phyloP scores from a whole-genome alignment of 2,113 vertebrate genomes.

The Stigmatopora nigra region DNA sequence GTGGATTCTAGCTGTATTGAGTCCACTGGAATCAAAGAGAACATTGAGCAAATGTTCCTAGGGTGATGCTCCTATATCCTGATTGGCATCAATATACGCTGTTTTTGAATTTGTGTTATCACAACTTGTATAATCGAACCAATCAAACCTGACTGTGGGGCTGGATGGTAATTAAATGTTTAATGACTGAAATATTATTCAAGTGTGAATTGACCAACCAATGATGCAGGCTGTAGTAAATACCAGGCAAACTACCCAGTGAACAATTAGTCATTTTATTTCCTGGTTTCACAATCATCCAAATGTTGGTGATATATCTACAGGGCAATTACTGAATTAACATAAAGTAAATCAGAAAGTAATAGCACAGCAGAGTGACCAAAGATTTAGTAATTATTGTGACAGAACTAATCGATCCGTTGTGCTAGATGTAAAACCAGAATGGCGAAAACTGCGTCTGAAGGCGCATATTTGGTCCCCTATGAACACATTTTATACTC shows the following conservation, averaged over 20 bases:
- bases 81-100: not conserved
- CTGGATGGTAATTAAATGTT: not conserved
- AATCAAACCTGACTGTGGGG: not conserved
- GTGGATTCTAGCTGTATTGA: conserved; percentile 30
- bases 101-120: not conserved
- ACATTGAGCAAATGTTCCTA: conserved; percentile 15
- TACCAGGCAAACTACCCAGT: not conserved
- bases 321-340: too few species aligned
- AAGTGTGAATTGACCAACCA: not conserved
- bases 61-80: not conserved
- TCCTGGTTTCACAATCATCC: too few species aligned
- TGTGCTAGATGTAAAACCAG: too few species aligned
- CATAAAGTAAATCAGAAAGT: too few species aligned
- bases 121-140: not conserved
- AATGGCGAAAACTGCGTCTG: too few species aligned
- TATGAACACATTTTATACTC: too few species aligned
- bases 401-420: too few species aligned
- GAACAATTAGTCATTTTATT: not conserved
- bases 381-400: too few species aligned
- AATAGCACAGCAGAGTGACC: too few species aligned
- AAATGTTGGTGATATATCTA: too few species aligned
- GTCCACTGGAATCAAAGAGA: conserved; percentile 24
- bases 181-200: not conserved
- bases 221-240: not conserved
- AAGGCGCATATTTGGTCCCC: too few species aligned